phyloP scores from a whole-genome alignment of 1,140 invertebrate species.

The Pteromalus puparum region DNA sequence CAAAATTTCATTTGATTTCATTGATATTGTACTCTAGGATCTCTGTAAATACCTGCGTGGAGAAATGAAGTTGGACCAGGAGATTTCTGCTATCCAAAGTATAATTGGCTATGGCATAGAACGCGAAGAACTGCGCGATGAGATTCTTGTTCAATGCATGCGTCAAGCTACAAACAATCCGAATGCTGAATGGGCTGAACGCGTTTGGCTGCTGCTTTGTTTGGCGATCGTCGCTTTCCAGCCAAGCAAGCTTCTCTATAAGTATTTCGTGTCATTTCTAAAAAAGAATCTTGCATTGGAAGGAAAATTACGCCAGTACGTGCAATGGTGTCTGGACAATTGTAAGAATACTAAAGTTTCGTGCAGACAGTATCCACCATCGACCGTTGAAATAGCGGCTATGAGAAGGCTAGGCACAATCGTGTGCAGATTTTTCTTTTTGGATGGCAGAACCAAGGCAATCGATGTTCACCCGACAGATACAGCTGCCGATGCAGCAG shows the following conservation, averaged over 20 bases:
- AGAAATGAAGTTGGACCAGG: constrained; percentile 88
- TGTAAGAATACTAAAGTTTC: constrained; percentile 90
- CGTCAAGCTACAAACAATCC: constrained; percentile 90
- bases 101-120: constrained; percentile 92
- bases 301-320: constrained; percentile 87
- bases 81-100: constrained; percentile 88
- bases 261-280: constrained; percentile 85
- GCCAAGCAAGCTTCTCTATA: constrained; percentile 90
- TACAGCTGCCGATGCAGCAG: constrained; percentile 92
- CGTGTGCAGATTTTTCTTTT: constrained; percentile 95
- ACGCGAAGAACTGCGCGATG: constrained; percentile 91
- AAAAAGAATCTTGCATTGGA: constrained; percentile 84
- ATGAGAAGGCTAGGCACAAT: constrained; percentile 94
- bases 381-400: constrained; percentile 94
- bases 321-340: constrained; percentile 96
- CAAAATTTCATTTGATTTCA: background rate
- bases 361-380: constrained; percentile 89
- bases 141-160: constrained; percentile 92
- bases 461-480: constrained; percentile 96
- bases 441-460: constrained; percentile 96
- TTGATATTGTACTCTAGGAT: constrained; percentile 78
- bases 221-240: constrained; percentile 93
- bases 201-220: constrained; percentile 93
- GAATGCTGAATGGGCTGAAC: constrained; percentile 85
- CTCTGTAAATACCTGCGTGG: constrained; percentile 90